phyloP scores from a whole-genome alignment of 30 jellyfish, hydroid and myxozoan genomes.

The Haliclystus octoradiatus region DNA sequence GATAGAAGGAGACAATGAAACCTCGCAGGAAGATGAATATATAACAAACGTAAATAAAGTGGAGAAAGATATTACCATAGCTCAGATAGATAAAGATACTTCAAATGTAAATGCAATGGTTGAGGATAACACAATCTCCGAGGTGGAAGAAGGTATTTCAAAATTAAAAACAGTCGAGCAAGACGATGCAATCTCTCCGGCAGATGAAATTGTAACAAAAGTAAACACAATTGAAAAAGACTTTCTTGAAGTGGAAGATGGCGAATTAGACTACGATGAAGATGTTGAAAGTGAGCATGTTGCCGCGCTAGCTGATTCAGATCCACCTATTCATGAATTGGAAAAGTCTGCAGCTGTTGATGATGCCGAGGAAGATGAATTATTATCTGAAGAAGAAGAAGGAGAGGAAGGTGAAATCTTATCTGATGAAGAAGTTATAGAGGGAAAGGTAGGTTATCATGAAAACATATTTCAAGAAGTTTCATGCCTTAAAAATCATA shows the following conservation, averaged over 20 bases:
- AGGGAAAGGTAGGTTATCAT: neutral
- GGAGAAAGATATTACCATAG: too few relatives aligned
- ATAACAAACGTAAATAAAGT: too few relatives aligned
- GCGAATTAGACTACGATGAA: conserved; percentile 93
- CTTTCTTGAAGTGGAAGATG: conserved; percentile 63
- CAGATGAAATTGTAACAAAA: too few relatives aligned
- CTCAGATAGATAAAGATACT: too few relatives aligned
- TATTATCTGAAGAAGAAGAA: conserved; percentile 50
- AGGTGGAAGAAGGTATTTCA: too few relatives aligned
- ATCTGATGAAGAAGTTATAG: conserved; percentile 40
- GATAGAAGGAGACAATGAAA: too few relatives aligned
- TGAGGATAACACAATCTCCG: too few relatives aligned
- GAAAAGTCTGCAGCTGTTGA: conserved; percentile 18
- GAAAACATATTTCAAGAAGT: neutral
- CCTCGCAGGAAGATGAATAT: too few relatives aligned
- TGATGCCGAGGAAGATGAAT: conserved; percentile 84
- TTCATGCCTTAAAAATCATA: neutral
- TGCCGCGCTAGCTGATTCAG: conserved; percentile 34
- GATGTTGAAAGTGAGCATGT: conserved; percentile 43
- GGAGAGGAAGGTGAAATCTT: conserved; percentile 60
- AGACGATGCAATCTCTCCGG: too few relatives aligned
- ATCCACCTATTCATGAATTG: neutral
- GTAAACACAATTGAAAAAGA: neutral
- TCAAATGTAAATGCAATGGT: too few relatives aligned
- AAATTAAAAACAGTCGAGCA: too few relatives aligned